phyloP scores from a whole-genome alignment of 2,797 vertebrate genomes.

The Spheniscus humboldti region DNA sequence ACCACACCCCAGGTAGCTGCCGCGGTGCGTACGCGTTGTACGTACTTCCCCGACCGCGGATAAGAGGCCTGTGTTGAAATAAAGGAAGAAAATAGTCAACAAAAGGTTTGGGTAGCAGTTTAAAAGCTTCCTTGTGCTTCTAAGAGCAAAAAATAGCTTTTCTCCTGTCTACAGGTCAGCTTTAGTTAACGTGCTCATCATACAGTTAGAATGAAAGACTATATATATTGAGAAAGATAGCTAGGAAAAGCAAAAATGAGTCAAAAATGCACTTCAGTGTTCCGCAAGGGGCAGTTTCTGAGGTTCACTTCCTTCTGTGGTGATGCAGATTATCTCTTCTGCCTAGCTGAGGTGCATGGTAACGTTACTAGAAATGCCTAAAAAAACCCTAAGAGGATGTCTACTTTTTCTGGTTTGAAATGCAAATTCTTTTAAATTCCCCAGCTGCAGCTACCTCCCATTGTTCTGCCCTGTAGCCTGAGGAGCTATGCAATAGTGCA shows the following conservation, averaged over 20 bases:
- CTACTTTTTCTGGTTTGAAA: neutral
- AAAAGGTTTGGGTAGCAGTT: neutral
- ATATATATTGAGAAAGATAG: neutral
- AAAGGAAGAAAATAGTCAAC: neutral
- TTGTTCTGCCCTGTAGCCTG: neutral
- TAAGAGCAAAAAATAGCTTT: neutral
- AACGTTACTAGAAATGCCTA: neutral
- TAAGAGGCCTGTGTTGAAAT: neutral
- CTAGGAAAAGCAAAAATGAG: neutral
- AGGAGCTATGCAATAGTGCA: neutral
- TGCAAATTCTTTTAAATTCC: neutral
- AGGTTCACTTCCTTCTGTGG: neutral
- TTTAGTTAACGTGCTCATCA: neutral
- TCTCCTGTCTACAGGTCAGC: neutral
- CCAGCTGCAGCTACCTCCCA: neutral
- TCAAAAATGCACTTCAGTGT: neutral
- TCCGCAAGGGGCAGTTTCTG: neutral
- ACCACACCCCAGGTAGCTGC: no score
- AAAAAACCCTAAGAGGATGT: neutral
- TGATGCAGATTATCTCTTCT: neutral
- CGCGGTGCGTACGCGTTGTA: fast-evolving
- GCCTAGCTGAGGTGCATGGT: neutral
- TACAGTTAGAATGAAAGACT: neutral
- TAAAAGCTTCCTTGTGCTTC: neutral
- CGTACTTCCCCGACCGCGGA: fast-evolving